Evolutionary conservation across 2,797 vertebrate species (phyloP), one percentile per base, ranked within the genome.

Genomic region (Chromis chromis): DNA sequence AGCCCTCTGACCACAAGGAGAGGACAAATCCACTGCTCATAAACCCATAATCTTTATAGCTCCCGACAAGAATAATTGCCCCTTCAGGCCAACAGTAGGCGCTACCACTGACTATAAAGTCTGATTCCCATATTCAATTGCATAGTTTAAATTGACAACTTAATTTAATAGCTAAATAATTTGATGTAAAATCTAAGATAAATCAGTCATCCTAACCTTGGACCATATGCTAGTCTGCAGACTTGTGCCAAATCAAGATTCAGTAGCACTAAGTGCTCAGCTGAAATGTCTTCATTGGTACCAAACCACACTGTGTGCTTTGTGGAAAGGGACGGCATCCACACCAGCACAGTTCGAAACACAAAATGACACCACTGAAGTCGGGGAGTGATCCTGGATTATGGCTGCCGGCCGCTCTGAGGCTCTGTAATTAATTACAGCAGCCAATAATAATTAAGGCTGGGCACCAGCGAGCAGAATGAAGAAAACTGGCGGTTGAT

Each of bases 401-500:
- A 76, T 62, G 79, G 86, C 84, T 17, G 58, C 80, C 39, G 48
- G 77, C 74, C 65, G 70, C 77, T 73, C 42, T 4, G 71, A 73
- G 85, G 71, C 81, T 67, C 67, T 62, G 79, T 84, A 88, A 90
- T 91, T 91, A 91, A 91, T 90, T 89, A 89, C 84, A 79, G 85
- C 22, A 49, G 86, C 91, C 91, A 89, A 85, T 90, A 80, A 90
- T 91, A 88, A 91, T 91, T 89, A 88, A 63, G 65, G 75, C 70
- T 25, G 77, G 85, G 78, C 82, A 78, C 71, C 70, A 28, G 76
- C 4, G 53, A 83, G 79, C 61, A 74, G 67, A 85, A 74, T 74
- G 71, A 40, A 72, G 79, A 71, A 81, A 86, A 84, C 76, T 86
- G 86, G 88, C 71, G 1, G 73, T 48, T 60, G 74, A 84, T 80